Base-by-base conservation (phyloP, 2,113 vertebrate species). In the Podarcis cretensis region DNA sequence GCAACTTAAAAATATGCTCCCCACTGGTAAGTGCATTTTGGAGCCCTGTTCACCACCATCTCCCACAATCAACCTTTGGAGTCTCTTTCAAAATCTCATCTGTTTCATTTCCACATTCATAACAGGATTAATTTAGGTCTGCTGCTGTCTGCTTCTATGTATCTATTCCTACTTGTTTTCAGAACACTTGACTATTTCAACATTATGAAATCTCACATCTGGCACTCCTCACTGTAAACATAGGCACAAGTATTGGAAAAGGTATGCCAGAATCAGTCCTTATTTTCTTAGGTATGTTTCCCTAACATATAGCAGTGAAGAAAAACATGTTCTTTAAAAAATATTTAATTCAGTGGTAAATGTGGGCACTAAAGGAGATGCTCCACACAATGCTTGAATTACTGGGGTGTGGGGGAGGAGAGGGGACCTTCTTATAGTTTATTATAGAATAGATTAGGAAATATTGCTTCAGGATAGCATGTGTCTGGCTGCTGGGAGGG, bases 201-300 rank as follows among this genome's bases (percentile, higher is more conserved):
- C 78, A 69, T 54, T 65, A 80, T 3, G 3, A 30, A 65, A 30
- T 74, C 66, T 30, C n/a, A 79, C 37, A 6, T 83, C 18, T 37
- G 54, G 21, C 77, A 54, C 66, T 74, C 86, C 85, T 65, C 88
- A 85, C 5, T 65, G 25, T 63, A 76, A 85, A 85, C 40, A 69
- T 27, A 69, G 6, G 37, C 76, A 35, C 40, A 14, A 25, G 25
- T 69, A 69, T 30, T 30, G 37, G 16, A 48, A 78, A 86, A 68
- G 59, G 40, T 85, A n/a, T 21, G 37, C 27, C 71, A 3, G 20
- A 79, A 80, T 27, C 40, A 78, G 63, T 12, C 37, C 30, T 32
- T 68, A 86, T 80, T 68, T 48, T 76, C 32, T 73, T 21, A 79
- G 27, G n/a, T 20, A 37, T 20, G 21, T 76, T 35, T 40, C 74